Evolutionary conservation across 2,797 vertebrate species (phyloP).

Genomic region (Rousettus madagascariensis): DNA sequence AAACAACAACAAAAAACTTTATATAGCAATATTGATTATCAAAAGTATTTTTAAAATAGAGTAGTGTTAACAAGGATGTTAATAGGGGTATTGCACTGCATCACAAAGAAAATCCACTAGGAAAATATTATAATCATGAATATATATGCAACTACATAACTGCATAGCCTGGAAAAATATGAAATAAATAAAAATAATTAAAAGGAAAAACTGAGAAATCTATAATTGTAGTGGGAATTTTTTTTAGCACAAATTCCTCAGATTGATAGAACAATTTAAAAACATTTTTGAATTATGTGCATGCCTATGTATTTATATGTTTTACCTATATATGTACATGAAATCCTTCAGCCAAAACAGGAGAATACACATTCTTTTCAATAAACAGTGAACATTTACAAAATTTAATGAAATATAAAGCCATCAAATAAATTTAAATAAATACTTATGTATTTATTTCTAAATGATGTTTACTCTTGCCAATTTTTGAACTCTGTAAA

Average conservation of each 20-base stretch:
- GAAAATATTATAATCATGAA: neutral
- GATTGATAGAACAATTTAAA: neutral
- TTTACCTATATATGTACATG: neutral
- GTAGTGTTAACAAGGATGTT: neutral
- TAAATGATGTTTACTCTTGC: slow-evolving; percentile 31
- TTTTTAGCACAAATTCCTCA: neutral
- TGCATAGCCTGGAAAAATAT: slow-evolving; percentile 9
- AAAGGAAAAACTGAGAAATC: slow-evolving; percentile 18
- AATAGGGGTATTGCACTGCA: neutral
- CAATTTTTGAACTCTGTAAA: neutral
- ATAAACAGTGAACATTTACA: slow-evolving; percentile 29
- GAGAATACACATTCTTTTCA: neutral
- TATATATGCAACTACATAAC: neutral
- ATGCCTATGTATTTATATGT: neutral
- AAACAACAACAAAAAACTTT: neutral
- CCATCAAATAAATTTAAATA: neutral
- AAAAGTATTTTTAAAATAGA: slow-evolving; percentile 7
- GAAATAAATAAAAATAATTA: slow-evolving; percentile 9
- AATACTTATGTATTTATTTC: slow-evolving; percentile 18
- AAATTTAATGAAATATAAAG: slow-evolving; percentile 9
- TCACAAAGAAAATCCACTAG: neutral
- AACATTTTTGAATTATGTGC: neutral
- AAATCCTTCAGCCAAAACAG: slow-evolving; percentile 1
- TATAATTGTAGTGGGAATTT: neutral
- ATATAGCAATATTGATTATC: neutral